Evolutionary conservation across 2,888 invertebrate genomes (phyloP).

Genomic region (Syritta pipiens): DNA sequence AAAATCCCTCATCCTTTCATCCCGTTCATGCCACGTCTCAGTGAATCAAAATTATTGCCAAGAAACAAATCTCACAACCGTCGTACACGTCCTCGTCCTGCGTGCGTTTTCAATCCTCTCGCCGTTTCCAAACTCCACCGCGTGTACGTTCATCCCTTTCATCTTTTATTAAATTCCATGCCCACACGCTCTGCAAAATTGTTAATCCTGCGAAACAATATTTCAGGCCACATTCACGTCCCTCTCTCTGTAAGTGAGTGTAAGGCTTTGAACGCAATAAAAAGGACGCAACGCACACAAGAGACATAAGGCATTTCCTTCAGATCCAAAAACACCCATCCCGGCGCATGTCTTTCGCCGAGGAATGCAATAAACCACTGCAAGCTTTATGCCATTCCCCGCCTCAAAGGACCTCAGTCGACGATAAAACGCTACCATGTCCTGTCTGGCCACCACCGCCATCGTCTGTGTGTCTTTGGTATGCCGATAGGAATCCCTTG

Average conservation of each 20-base stretch:
- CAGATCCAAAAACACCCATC: not conserved
- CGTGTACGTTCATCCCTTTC: not conserved
- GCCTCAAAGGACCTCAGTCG: not conserved
- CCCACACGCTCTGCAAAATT: not conserved
- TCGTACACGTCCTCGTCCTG: too few relatives aligned
- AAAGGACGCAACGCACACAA: not conserved
- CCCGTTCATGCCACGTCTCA: too few relatives aligned
- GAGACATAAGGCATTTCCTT: constrained; percentile 11
- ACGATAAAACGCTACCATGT: not conserved
- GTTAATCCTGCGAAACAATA: constrained; percentile 24
- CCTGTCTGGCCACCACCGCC: not conserved
- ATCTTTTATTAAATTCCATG: constrained; percentile 32
- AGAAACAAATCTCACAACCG: too few relatives aligned
- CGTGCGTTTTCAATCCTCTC: too few relatives aligned
- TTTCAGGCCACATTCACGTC: constrained; percentile 8
- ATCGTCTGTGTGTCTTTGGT: not conserved
- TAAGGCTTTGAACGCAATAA: not conserved
- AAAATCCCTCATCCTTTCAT: not conserved
- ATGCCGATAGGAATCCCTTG: constrained; percentile 25
- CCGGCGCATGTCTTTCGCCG: constrained; percentile 12
- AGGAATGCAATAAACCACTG: constrained; percentile 38
- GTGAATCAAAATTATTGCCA: too few relatives aligned
- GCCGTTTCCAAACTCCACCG: not conserved
- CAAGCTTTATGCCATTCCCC: not conserved
- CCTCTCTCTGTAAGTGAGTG: not conserved